Base-by-base conservation (phyloP, 2,888 invertebrate genomes). In the Pandemis heparana region DNA sequence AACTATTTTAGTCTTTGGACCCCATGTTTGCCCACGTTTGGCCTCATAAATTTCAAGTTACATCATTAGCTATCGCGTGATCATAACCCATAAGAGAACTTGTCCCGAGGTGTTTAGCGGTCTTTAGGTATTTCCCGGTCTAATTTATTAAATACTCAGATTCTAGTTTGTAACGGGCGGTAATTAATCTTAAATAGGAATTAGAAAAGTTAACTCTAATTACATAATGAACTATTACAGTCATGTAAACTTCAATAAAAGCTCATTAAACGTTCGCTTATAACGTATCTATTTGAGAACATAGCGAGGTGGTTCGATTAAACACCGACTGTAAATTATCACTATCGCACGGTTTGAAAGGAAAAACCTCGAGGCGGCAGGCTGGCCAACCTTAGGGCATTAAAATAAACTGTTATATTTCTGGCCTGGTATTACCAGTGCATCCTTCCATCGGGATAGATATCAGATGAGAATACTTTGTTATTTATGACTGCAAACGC, bases 41-140 rank as follows among this genome's bases (percentile, higher is more conserved):
- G 72, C 61, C 76, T 80, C 86, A 91, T 92, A 92, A 91, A 92
- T 92, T 86, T 83, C 86, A 80, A 79, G 85, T 89, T 89, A 90
- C 88, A 90, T 92, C 91, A 92, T 92, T 93, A 92, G 87, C 81
- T 78, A 84, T 94, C 83, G 94, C 93, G 94, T 94, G 93, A 88
- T 90, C 88, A 71, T 70, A 76, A 77, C 79, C 89, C 86, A 90
- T 94, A 89, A 93, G 83, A 83, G 85, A 87, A 86, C 89, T 83
- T 89, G 91, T 92, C 91, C 84, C 79, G 84, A 79, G 85, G 83
- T 85, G 84, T 87, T 87, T 85, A 84, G 81, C 82, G 81, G 82
- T 85, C 84, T 90, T 92, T 89, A 87, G 85, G 85, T 81, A 82
- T 86, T 86, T 80, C 85, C 81, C 79, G 80, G 77, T 80, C 83